Evolutionary conservation across 2,797 vertebrate genomes (phyloP), one percentile per base, ranked within the genome.

Genomic region (Chromis chromis): DNA sequence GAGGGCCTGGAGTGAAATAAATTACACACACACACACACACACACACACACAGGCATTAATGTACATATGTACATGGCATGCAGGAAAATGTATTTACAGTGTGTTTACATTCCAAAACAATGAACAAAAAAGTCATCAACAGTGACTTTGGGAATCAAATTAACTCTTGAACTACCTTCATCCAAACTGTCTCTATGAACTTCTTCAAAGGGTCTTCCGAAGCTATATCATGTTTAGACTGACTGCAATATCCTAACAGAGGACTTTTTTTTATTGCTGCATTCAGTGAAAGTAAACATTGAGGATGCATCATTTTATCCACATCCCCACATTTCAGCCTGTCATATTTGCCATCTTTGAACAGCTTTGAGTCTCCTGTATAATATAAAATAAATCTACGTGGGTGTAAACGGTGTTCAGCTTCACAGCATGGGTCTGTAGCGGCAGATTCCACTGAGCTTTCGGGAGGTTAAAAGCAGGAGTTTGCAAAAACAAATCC

Each of bases 1-100:
- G 61, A 52, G 36, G 39, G 75, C 84, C 83, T 52, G 52, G 44
- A 84, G 82, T 69, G 36, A 78, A 74, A 86, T 73, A 49, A 60
- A 82, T 66, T 52, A 67, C 39, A 64, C 59, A 74, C 53, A 65
- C 49, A 66, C 6, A 50, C 67, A 67, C 22, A 56, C 58, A 65
- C 28, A 31, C 61, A 66, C 6, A 50, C 68, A 68, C 22, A 57
- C 58, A 65, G 22, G 25, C 69, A 76, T 59, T 60, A 71, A 74
- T 36, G 50, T 54, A 80, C 31, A 65, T 49, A 54, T n/a, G 57
- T 50, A 69, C 27, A 68, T 50, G 42, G 52, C 50, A 19, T 46
- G 50, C 33, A 72, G 40, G 4, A 44, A 42, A 25, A 55, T 40
- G 57, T 0, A n/a, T 52, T 0, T n/a, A 76, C 49, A 49, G 64